phyloP scores from a whole-genome alignment of 1,140 invertebrate species.

The Stenopsyche tienmushanensis region DNA sequence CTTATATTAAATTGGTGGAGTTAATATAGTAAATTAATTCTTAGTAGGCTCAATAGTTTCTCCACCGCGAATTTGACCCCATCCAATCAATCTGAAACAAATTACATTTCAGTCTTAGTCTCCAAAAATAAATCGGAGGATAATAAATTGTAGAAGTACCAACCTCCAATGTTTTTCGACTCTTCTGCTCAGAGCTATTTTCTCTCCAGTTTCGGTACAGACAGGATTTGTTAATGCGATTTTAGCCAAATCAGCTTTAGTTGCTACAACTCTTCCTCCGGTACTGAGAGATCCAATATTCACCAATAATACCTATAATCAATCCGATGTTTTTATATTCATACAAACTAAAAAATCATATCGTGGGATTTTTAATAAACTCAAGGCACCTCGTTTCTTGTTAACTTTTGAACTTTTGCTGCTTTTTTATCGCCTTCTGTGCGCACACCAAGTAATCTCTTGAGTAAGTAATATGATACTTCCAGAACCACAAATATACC shows the following conservation, averaged over 20 bases:
- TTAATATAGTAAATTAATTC: too few relatives aligned
- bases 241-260: conserved; percentile 97
- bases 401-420: conserved; percentile 90
- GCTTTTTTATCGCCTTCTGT: conserved; percentile 99
- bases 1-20: too few relatives aligned
- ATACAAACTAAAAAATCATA: background rate
- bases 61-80: conserved; percentile 93
- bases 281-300: conserved; percentile 99
- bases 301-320: conserved; percentile 79
- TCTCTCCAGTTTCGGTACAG: conserved; percentile 98
- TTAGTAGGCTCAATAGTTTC: conserved; percentile 79
- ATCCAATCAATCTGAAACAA: conserved; percentile 83
- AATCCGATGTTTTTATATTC: background rate
- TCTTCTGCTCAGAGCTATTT: conserved; percentile 95
- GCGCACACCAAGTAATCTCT: conserved; percentile 93
- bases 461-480: conserved; percentile 96
- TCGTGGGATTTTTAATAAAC: background rate
- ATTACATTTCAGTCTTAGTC: conserved; percentile 19
- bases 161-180: conserved; percentile 99
- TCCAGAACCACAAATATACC: conserved; percentile 98
- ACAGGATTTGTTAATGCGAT: conserved; percentile 96
- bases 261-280: conserved; percentile 93
- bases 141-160: conserved; percentile 19
- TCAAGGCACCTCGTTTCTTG: conserved; percentile 70
- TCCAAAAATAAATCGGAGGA: conserved; percentile 19